Conservation (phyloP, 2,113 vertebrate species). For the Labeo catla region DNA sequence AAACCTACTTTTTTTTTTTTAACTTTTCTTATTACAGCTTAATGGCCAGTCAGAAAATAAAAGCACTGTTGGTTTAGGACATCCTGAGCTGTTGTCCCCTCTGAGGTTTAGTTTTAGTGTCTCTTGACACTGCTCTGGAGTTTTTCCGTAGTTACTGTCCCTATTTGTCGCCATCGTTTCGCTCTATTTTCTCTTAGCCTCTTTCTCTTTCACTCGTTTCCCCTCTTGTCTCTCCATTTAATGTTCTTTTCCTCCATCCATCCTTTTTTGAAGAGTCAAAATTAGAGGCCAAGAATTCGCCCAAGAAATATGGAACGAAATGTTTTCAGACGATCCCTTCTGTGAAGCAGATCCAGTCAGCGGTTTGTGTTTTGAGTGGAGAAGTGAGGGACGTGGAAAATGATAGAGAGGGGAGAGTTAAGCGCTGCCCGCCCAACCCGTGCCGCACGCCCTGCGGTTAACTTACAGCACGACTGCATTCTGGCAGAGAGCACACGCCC, state of each 20-base stretch:
- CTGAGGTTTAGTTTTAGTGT: conserved; percentile 48
- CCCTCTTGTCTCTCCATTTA: not conserved
- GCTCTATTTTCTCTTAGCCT: not conserved
- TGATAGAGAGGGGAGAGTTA: conserved; percentile 15
- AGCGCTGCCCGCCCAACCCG: not conserved
- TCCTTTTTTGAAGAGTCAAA: conserved; percentile 36
- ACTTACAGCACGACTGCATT: conserved; percentile 37
- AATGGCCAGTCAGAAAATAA: conserved; percentile 41
- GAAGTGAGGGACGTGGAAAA: conserved; percentile 38
- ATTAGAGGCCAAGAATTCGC: conserved; percentile 25
- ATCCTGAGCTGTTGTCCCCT: not conserved
- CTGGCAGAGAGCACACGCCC: conserved; percentile 25
- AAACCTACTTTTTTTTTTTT: too few relatives aligned
- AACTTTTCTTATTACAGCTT: too few relatives aligned
- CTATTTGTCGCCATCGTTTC: not conserved
- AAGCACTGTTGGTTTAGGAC: conserved; percentile 34
- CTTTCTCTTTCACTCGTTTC: not conserved
- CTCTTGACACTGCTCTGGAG: conserved; percentile 13
- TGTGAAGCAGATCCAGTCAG: conserved; percentile 34
- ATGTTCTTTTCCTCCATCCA: not conserved
- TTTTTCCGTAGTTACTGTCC: conserved; percentile 18
- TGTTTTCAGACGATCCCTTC: conserved; percentile 23
- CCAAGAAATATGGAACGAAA: conserved; percentile 25
- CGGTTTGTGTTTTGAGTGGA: conserved; percentile 22
- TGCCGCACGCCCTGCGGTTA: conserved; percentile 24